Evolutionary conservation across 2,888 invertebrate species (phyloP), one percentile per base, ranked within the genome.

Genomic region (Hyppa rectilinea): DNA sequence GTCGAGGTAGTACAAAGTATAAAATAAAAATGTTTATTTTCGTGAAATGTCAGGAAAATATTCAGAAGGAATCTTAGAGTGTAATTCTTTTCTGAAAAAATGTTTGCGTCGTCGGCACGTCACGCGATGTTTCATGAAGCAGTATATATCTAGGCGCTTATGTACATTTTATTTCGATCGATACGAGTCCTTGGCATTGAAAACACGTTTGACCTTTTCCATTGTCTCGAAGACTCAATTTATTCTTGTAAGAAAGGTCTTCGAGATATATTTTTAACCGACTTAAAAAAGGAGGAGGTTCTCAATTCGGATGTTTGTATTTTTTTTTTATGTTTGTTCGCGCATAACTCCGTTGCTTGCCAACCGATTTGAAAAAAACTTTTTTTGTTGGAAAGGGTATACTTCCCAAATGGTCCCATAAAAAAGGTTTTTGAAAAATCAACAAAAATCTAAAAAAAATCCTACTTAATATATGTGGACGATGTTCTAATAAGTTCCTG

Each of bases 101-200:
- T 49, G 3, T 59, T 81, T 58, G 47, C 60, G 40, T 65, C 45
- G 56, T 61, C 23, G 40, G 52, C 43, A 14, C 34, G 76, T 72
- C 84, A 81, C 84, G 77, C 81, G 59, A 81, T 76, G 38, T 72
- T 62, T 59, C 61, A 76, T 56, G 66, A 56, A 29, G 56, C 34
- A 45, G 58, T n/a, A 36, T 23, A n/a, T 50, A 71, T 49, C 68
- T 61, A 61, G 52, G 36, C 61, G 45, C 31, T 66, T 73, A 55
- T 66, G 36, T 73, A 84, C 45, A 61, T 76, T 69, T 71, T 71
- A 71, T 78, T 55, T 77, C 66, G 72, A 81, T 85, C 75, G 77
- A 72, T 68, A 43, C 14, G 43, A 60, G 71, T 74, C 80, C 84
- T 75, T 84, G 80, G 69, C 78, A 72, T 82, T 82, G 80, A 80